Percentiles rank a stretch among this genome's conserved stretches.
Evolutionary conservation across 2,797 vertebrate genomes (phyloP).

Genomic region (Coregonus ussuriensis): DNA sequence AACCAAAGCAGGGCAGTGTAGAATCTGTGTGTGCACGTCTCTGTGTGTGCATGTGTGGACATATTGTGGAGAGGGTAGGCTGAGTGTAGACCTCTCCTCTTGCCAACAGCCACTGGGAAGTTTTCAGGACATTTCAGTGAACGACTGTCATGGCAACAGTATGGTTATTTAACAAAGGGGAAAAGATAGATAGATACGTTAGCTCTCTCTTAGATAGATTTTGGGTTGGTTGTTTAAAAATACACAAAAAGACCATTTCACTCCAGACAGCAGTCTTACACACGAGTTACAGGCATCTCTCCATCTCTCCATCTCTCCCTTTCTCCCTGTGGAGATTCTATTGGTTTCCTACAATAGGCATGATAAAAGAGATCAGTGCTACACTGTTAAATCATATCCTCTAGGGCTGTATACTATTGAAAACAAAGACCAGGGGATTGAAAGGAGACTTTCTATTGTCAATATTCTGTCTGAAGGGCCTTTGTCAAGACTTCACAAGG

Average conservation of each 20-base stretch:
- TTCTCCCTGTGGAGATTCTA: background rate
- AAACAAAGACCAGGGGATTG: background rate
- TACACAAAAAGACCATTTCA: background rate
- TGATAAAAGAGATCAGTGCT: background rate
- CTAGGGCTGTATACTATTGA: background rate
- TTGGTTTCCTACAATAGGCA: background rate
- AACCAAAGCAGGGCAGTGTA: constrained; percentile 1
- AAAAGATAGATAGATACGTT: constrained; percentile 38
- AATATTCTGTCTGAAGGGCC: background rate
- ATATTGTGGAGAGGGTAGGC: constrained; percentile 63
- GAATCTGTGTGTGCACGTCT: background rate
- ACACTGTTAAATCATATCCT: background rate
- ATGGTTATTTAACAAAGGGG: background rate
- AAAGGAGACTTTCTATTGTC: background rate
- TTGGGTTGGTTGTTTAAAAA: background rate
- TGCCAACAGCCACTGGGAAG: constrained; percentile 73
- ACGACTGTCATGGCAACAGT: constrained; percentile 46
- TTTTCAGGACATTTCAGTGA: constrained; percentile 67
- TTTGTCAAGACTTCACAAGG: background rate
- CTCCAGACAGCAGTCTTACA: background rate
- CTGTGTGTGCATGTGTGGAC: constrained; percentile 1
- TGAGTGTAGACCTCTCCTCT: constrained; percentile 43
- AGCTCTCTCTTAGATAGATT: background rate
- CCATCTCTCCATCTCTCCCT: background rate
- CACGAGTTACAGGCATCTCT: background rate